These are phyloP conservation scores for Helobdella robusta DNA, from an alignment of 2,888 invertebrate species.

Conservation along the genomic window DNA sequence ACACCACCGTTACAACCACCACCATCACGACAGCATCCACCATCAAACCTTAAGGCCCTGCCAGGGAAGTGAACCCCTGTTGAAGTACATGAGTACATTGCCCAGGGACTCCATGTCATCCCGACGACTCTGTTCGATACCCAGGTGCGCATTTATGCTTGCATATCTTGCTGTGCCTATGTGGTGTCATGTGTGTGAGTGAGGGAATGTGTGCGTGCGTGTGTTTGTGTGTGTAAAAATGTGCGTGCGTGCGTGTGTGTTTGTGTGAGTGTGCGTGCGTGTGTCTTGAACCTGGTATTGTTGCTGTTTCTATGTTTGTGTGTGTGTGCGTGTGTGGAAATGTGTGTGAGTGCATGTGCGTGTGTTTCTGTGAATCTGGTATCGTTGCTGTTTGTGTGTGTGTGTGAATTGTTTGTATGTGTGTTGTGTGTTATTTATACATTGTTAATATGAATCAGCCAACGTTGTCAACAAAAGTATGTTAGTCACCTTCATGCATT, in stretches of 20 bases:
- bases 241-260: not conserved
- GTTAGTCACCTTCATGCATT: too few relatives aligned
- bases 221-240: not conserved
- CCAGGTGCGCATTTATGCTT: conserved; percentile 96
- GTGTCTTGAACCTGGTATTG: not conserved
- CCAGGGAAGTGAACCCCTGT: conserved; percentile 82
- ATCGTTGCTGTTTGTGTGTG: not conserved
- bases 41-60: conserved; percentile 67
- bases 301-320: conserved; percentile 7
- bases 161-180: conserved; percentile 65
- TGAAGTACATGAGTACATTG: conserved; percentile 98
- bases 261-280: not conserved
- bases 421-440: too few relatives aligned
- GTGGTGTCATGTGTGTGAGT: not conserved
- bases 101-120: conserved; percentile 99
- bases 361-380: not conserved
- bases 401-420: too few relatives aligned
- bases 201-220: not conserved
- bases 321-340: not conserved
- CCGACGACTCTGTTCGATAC: conserved; percentile 92
- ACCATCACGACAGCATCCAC: too few relatives aligned
- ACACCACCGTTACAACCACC: too few relatives aligned
- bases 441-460: too few relatives aligned
- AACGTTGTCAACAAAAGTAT: too few relatives aligned
- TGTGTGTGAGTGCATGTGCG: not conserved